These are phyloP conservation scores for Apistogramma diplotaenia DNA, from an alignment of 2,113 vertebrate species.

Conservation along the genomic window DNA sequence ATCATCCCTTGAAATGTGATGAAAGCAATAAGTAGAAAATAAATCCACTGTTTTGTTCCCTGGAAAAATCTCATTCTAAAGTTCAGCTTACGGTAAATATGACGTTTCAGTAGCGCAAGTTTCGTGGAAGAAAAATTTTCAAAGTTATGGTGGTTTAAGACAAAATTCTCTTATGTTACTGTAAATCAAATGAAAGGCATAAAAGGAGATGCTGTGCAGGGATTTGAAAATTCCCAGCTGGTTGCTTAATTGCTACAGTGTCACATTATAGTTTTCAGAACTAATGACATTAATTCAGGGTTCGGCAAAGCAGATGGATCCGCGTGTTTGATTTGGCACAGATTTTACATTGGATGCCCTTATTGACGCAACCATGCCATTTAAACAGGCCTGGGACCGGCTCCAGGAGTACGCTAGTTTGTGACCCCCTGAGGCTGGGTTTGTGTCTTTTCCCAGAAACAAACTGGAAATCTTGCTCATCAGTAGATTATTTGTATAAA, in stretches of 20 bases:
- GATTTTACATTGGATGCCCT: background rate
- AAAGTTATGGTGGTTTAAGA: background rate
- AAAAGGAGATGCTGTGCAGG: constrained; percentile 17
- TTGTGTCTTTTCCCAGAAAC: background rate
- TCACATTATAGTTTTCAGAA: background rate
- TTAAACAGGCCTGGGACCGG: background rate
- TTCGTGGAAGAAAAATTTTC: background rate
- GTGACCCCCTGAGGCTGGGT: too few species aligned
- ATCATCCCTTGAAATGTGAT: background rate
- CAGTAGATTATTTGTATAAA: too few species aligned
- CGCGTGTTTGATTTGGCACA: background rate
- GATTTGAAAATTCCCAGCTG: background rate
- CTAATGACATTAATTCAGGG: background rate
- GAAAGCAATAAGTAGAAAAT: background rate
- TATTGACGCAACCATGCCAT: background rate
- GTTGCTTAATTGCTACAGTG: background rate
- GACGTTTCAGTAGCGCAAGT: background rate
- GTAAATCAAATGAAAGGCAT: background rate
- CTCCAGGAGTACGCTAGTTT: background rate
- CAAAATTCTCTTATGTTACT: background rate
- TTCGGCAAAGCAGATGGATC: background rate
- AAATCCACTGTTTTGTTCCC: background rate
- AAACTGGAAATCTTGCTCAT: background rate
- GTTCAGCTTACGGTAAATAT: constrained; percentile 13
- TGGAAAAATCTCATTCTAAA: background rate